These are phyloP conservation scores for Corvus hawaiiensis DNA, from an alignment of 2,113 vertebrate genomes.

Conservation along the genomic window DNA sequence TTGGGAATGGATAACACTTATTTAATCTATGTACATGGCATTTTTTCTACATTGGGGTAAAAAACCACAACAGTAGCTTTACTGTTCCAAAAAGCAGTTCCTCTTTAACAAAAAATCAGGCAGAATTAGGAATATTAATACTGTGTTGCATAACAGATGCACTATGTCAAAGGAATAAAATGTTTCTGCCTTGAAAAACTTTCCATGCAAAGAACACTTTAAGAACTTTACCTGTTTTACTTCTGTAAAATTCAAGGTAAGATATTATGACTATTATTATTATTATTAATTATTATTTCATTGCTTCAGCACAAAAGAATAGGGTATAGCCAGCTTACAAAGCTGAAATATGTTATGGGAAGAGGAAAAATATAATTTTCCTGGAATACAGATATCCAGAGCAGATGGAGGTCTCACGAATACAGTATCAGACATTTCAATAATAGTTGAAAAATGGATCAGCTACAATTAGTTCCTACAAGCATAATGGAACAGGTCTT, in stretches of 20 bases:
- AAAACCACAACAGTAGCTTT: neutral
- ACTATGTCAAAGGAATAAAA: neutral
- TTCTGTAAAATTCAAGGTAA: neutral
- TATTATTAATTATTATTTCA: neutral
- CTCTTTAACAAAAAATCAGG: neutral
- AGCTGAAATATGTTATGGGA: neutral
- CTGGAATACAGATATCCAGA: neutral
- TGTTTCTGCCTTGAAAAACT: neutral
- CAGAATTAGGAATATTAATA: neutral
- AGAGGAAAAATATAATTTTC: neutral
- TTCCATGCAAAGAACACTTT: neutral
- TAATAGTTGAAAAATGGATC: neutral
- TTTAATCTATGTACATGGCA: neutral
- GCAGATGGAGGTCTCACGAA: neutral
- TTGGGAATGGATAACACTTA: neutral
- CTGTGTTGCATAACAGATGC: neutral
- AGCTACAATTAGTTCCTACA: neutral
- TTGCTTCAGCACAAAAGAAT: neutral
- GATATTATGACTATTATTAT: neutral
- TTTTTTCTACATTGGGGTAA: neutral
- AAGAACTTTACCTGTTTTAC: neutral
- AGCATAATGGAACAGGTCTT: neutral
- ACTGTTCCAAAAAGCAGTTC: neutral
- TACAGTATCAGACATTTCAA: neutral
- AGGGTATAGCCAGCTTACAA: neutral